Percentiles rank a stretch among this genome's conserved stretches.
phyloP scores from a whole-genome alignment of 1,140 invertebrate species.

The Vanessa atalanta region DNA sequence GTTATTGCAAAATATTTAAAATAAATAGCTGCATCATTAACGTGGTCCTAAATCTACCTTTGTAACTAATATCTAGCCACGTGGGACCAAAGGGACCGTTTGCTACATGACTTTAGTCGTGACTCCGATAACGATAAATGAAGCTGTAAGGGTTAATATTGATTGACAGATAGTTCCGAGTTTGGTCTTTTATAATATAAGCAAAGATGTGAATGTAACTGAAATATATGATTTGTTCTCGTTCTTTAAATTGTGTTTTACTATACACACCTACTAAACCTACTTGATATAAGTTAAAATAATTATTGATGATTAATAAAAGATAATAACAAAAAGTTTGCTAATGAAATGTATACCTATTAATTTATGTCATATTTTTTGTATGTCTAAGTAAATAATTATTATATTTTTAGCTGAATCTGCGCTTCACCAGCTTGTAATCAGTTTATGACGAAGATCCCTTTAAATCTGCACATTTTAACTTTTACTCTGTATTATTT shows the following conservation, averaged over 20 bases:
- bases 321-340: too few relatives aligned
- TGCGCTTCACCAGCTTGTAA: too few relatives aligned
- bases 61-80: slow-evolving; percentile 23
- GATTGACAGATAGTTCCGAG: slow-evolving; percentile 26
- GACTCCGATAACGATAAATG: not conserved
- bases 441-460: too few relatives aligned
- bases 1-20: not conserved
- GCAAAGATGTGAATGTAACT: slow-evolving; percentile 68
- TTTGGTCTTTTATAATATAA: slow-evolving; percentile 48
- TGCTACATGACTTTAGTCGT: not conserved
- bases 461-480: too few relatives aligned
- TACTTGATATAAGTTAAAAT: not conserved
- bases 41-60: slow-evolving; percentile 40
- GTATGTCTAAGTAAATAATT: too few relatives aligned
- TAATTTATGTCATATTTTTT: too few relatives aligned
- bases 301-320: not conserved
- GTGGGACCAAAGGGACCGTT: slow-evolving; percentile 49
- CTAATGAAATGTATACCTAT: too few relatives aligned
- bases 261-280: slow-evolving; percentile 33
- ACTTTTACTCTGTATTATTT: too few relatives aligned
- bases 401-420: too few relatives aligned
- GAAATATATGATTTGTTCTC: slow-evolving; percentile 76
- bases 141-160: not conserved
- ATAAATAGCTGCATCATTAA: not conserved
- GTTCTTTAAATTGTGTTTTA: slow-evolving; percentile 68